Evolutionary conservation across 1,140 invertebrate genomes (phyloP).

Genomic region (Gryllus bimaculatus): DNA sequence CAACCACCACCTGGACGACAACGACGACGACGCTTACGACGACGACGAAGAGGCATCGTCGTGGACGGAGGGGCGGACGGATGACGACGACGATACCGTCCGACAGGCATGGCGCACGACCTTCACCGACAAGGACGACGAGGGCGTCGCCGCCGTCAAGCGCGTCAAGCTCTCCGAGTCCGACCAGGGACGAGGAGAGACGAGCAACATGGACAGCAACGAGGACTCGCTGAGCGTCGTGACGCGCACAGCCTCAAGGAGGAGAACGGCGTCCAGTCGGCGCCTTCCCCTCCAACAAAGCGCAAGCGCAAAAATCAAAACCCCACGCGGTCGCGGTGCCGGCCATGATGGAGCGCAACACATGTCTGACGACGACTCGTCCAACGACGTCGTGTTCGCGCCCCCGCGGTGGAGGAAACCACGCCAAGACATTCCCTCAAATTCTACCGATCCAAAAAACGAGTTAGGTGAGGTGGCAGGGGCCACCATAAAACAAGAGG

Average conservation of each 20-base stretch:
- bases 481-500: background rate
- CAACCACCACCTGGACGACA: slow-evolving; percentile 29
- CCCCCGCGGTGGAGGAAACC: slow-evolving; percentile 6
- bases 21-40: slow-evolving; percentile 39
- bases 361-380: slow-evolving; percentile 53
- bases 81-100: slow-evolving; percentile 47
- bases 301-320: slow-evolving; percentile 86
- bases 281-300: slow-evolving; percentile 27
- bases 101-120: slow-evolving; percentile 24
- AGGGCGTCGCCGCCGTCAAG: slow-evolving; percentile 49
- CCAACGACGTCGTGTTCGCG: slow-evolving; percentile 48
- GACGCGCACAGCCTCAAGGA: slow-evolving; percentile 42
- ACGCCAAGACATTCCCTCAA: slow-evolving; percentile 19
- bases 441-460: slow-evolving; percentile 24
- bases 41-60: slow-evolving; percentile 50
- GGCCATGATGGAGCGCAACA: slow-evolving; percentile 33
- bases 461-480: slow-evolving; percentile 13
- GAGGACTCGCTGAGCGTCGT: slow-evolving; percentile 56
- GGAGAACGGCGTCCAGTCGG: slow-evolving; percentile 36
- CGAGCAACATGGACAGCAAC: slow-evolving; percentile 60
- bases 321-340: slow-evolving; percentile 68
- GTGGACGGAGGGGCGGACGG: slow-evolving; percentile 51
- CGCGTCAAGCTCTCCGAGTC: slow-evolving; percentile 47
- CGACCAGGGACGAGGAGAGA: slow-evolving; percentile 49
- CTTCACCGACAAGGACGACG: slow-evolving; percentile 47